Percentiles rank a stretch among this genome's conserved stretches.
phyloP scores from a whole-genome alignment of 2,888 invertebrate species.

The Archips xylosteana region DNA sequence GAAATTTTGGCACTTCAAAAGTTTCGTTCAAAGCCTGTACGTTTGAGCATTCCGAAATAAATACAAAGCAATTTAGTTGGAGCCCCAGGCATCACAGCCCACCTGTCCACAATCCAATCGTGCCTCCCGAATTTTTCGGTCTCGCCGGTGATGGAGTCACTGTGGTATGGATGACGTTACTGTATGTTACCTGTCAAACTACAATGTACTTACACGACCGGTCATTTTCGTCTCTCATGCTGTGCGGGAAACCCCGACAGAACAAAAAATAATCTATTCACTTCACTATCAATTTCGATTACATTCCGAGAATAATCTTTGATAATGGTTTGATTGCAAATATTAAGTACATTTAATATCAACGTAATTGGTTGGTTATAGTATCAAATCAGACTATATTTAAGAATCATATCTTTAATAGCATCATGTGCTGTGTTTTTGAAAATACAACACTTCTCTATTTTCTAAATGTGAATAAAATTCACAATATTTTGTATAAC shows the following conservation, averaged over 20 bases:
- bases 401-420: no score
- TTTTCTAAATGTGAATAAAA: no score
- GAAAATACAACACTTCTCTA: no score
- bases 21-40: background rate
- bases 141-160: slow-evolving; percentile 47
- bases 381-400: background rate
- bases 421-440: no score
- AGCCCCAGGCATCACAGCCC: slow-evolving; percentile 51
- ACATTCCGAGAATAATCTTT: background rate
- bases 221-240: background rate
- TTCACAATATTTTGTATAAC: background rate
- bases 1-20: background rate
- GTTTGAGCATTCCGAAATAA: background rate
- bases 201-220: background rate
- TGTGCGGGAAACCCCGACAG: background rate
- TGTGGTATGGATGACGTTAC: slow-evolving; percentile 58
- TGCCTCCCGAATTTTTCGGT: slow-evolving; percentile 63
- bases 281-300: background rate
- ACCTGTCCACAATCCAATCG: slow-evolving; percentile 74
- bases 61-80: slow-evolving; percentile 55
- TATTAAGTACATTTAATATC: no score
- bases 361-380: no score
- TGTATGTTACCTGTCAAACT: slow-evolving; percentile 48
- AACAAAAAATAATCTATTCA: background rate
- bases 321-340: no score